Conservation (phyloP, 2,113 vertebrate genomes). For the Ictidomys tridecemlineatus region DNA sequence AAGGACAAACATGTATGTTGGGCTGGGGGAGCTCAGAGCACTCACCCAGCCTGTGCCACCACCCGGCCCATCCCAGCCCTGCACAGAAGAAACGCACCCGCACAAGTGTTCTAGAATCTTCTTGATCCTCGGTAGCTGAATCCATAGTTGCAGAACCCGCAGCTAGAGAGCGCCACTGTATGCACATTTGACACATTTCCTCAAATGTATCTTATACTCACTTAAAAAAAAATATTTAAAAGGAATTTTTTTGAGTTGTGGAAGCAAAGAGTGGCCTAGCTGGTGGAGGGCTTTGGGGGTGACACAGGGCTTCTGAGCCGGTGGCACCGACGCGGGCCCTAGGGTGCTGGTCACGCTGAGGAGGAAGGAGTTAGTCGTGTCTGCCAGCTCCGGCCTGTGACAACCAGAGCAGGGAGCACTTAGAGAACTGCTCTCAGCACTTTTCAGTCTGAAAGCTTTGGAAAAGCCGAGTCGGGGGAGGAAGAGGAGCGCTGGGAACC, state of each 20-base stretch:
- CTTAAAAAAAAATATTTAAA: not conserved
- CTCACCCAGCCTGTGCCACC: too few species aligned
- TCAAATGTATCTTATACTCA: not conserved
- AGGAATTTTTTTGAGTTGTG: not conserved
- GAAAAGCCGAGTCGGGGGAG: conserved; percentile 54
- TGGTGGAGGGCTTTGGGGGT: not conserved
- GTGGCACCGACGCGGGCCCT: not conserved
- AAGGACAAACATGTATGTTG: too few species aligned
- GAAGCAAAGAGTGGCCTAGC: not conserved
- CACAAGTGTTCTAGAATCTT: not conserved
- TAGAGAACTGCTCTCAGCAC: conserved; percentile 76
- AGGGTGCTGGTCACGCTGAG: not conserved
- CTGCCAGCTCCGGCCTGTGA: conserved; percentile 39
- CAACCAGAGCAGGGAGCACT: conserved; percentile 14
- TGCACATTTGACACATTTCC: not conserved
- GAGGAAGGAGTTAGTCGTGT: not conserved
- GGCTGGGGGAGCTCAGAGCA: too few species aligned
- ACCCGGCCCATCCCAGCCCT: too few species aligned
- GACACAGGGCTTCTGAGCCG: fast-evolving
- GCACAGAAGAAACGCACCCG: too few species aligned
- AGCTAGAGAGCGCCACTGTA: not conserved
- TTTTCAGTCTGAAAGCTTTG: conserved; percentile 78
- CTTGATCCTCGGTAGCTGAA: not conserved
- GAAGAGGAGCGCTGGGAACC: conserved; percentile 37
- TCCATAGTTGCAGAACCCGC: too few species aligned